These are phyloP conservation scores for Odontomachus brunneus DNA, from an alignment of 1,140 invertebrate species.

Conservation along the genomic window DNA sequence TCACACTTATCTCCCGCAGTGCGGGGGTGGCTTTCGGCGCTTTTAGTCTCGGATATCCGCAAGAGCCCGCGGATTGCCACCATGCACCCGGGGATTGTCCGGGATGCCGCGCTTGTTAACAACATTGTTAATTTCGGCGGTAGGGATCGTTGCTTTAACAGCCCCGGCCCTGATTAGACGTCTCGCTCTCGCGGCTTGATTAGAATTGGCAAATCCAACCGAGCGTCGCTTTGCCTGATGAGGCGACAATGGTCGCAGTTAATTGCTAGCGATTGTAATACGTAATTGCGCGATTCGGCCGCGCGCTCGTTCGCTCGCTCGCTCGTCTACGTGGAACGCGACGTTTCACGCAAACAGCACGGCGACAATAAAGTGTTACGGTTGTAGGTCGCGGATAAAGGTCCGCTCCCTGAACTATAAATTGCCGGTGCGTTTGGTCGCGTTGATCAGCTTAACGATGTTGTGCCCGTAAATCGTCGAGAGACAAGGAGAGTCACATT, in stretches of 20 bases:
- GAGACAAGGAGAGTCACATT: no score
- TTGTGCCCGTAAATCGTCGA: background rate
- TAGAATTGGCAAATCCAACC: slow-evolving; percentile 67
- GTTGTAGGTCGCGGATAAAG: slow-evolving; percentile 41
- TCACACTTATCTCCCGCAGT: slow-evolving; percentile 83
- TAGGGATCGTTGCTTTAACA: slow-evolving; percentile 57
- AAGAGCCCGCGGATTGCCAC: background rate
- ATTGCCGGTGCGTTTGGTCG: slow-evolving; percentile 5
- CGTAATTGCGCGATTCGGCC: slow-evolving; percentile 50
- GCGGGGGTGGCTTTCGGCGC: slow-evolving; percentile 48
- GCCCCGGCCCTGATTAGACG: slow-evolving; percentile 67
- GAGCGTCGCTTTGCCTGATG: slow-evolving; percentile 50
- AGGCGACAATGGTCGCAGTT: slow-evolving; percentile 42
- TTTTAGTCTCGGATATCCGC: slow-evolving; percentile 67
- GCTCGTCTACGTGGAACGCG: slow-evolving; percentile 17
- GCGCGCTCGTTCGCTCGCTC: background rate
- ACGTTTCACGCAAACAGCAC: background rate
- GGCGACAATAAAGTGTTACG: slow-evolving; percentile 36
- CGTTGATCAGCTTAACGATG: slow-evolving; percentile 20
- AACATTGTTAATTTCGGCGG: slow-evolving; percentile 82
- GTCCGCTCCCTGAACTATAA: slow-evolving; percentile 2
- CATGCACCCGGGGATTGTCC: slow-evolving; percentile 53
- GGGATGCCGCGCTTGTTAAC: slow-evolving; percentile 78
- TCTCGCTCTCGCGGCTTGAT: slow-evolving; percentile 65
- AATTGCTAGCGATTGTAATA: slow-evolving; percentile 50